Percentiles rank a stretch among this genome's conserved stretches.
phyloP scores from a whole-genome alignment of 2,113 vertebrate genomes.

The Callocephalon fimbriatum region DNA sequence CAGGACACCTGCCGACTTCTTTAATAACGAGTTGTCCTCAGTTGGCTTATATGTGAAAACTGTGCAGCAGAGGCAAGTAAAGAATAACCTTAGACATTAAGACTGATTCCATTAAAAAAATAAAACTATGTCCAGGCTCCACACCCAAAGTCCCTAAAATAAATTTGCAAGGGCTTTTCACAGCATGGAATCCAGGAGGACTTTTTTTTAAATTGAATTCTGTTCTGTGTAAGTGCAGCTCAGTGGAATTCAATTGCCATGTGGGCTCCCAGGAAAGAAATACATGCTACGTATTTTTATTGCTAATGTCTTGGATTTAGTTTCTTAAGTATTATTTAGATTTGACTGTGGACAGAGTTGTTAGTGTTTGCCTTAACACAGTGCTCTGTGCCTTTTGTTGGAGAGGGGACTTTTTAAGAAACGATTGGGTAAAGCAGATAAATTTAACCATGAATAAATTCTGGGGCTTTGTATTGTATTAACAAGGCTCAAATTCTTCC shows the following conservation, averaged over 20 bases:
- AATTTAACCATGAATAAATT: slow-evolving; percentile 47
- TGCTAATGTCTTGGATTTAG: slow-evolving; percentile 53
- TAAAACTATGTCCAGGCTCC: slow-evolving; percentile 45
- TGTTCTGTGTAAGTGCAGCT: slow-evolving; percentile 33
- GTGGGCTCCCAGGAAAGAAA: slow-evolving; percentile 60
- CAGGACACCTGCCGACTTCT: slow-evolving; percentile 59
- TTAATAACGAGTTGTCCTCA: slow-evolving; percentile 71
- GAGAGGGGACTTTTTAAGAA: slow-evolving; percentile 7
- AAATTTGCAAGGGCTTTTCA: slow-evolving; percentile 65
- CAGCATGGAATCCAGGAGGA: slow-evolving; percentile 39
- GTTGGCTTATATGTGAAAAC: slow-evolving; percentile 69
- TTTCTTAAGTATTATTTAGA: slow-evolving; percentile 51
- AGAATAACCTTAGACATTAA: slow-evolving; percentile 74
- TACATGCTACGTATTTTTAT: slow-evolving; percentile 59
- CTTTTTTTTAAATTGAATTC: slow-evolving; percentile 65
- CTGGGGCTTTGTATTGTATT: slow-evolving; percentile 25
- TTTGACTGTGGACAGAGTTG: slow-evolving; percentile 25
- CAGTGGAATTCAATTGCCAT: slow-evolving; percentile 55
- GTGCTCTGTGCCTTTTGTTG: background rate
- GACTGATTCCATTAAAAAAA: slow-evolving; percentile 65
- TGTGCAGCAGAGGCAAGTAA: slow-evolving; percentile 70
- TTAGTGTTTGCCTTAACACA: slow-evolving; percentile 38
- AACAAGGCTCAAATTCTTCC: slow-evolving; percentile 37
- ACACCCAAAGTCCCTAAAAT: slow-evolving; percentile 45
- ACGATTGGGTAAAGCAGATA: background rate